Percentiles rank a stretch among this genome's conserved stretches.
Conservation (phyloP, 2,113 vertebrate species). For the Oenanthe oenanthe region DNA sequence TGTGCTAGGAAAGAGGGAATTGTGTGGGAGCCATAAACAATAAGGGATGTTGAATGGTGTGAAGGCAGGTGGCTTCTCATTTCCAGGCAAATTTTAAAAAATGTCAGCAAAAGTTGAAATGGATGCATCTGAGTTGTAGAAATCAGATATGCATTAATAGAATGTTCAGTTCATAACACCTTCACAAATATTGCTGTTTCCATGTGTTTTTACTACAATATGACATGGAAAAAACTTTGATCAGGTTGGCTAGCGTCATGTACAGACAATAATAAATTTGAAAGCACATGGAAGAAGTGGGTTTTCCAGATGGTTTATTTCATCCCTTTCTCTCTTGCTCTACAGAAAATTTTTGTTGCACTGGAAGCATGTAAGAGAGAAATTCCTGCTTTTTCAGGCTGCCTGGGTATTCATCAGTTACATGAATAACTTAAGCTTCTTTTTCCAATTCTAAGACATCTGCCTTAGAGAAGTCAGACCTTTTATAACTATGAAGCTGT, state of each 20-base stretch:
- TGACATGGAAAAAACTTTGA: background rate
- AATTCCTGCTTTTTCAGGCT: background rate
- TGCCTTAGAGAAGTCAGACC: background rate
- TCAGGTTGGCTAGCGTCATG: background rate
- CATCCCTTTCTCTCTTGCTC: background rate
- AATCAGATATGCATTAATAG: background rate
- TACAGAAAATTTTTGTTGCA: background rate
- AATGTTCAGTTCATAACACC: background rate
- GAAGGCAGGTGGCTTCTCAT: background rate
- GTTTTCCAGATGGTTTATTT: background rate
- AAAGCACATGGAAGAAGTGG: background rate
- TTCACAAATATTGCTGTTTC: background rate
- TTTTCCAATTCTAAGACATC: background rate
- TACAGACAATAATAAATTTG: background rate
- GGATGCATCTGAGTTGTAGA: background rate
- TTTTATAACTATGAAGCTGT: background rate
- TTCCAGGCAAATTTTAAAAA: background rate
- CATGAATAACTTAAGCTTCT: background rate
- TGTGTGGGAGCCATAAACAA: background rate
- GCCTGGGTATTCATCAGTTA: background rate
- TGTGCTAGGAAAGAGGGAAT: background rate
- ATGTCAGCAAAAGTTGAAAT: background rate
- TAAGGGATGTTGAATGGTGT: background rate
- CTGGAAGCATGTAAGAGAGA: background rate
- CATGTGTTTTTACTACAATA: background rate